Evolutionary conservation across 1,140 invertebrate species (phyloP), one percentile per base, ranked within the genome.

Genomic region (Drosophila orena): DNA sequence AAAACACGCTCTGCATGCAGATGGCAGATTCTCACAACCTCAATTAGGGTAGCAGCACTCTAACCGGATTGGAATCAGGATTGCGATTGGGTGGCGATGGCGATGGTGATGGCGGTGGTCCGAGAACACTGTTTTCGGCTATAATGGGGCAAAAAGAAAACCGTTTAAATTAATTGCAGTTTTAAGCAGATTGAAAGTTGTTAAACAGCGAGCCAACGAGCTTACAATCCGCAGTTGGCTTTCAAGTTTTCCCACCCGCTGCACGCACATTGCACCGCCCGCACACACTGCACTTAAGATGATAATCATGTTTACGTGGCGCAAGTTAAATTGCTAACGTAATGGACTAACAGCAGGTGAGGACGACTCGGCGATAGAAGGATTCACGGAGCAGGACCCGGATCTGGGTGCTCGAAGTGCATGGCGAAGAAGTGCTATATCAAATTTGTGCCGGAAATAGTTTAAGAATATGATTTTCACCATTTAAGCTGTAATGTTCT

Each of bases 241-340:
- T 71, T 56, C 60, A 85, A 86, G 64, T 71, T 68, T 68, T 44
- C 69, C 75, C 77, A 65, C 70, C 54, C 47, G 56, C 56, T 53
- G 56, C 52, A 72, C 54, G 68, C 69, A 72, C 69, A 52, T 14
- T 70, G 54, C 53, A 64, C 30, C 59, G 34, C 40, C 52, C 53
- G 43, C 68, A 50, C 20, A 74, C 77, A 64, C 64, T 89, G 83
- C 83, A 83, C 83, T 88, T 88, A 88, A 88, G 83, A 88, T 89
- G 83, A 88, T 88, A 88, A 88, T 88, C 83, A 89, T 88, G 83
- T 88, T 88, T 88, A 88, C 83, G 83, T 88, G 83, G 83, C 83
- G 84, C 79, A 88, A 88, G 83, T 88, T 88, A 89, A 88, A 88
- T 88, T 88, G 83, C 75, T 89, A 88, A 79, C 83, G 83, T 88